Evolutionary conservation across 2,113 vertebrate species (phyloP).

Genomic region (Neotoma lepida): DNA sequence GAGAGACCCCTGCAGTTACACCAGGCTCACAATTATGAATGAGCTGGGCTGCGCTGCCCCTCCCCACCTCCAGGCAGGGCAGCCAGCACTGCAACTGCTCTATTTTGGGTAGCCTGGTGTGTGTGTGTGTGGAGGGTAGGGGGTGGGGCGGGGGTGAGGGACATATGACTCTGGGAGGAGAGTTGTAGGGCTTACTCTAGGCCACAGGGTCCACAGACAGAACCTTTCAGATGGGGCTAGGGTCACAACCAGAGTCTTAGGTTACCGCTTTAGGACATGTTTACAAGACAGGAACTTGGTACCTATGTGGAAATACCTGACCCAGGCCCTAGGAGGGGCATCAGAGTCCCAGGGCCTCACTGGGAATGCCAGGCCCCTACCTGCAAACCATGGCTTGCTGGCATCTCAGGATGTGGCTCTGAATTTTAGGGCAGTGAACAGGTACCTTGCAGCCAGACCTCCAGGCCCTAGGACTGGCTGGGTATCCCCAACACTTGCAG

Average conservation of each 20-base stretch:
- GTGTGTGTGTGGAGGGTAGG: background rate
- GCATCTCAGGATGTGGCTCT: constrained; percentile 58
- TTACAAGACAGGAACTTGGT: background rate
- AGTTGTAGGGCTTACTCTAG: background rate
- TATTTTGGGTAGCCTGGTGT: background rate
- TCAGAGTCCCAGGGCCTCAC: background rate
- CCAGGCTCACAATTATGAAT: background rate
- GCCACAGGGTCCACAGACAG: background rate
- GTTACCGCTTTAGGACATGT: constrained; percentile 11
- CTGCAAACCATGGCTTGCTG: constrained; percentile 18
- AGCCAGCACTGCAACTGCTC: background rate
- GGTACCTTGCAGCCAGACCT: constrained; percentile 54
- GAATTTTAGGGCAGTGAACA: constrained; percentile 54
- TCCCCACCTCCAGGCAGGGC: background rate
- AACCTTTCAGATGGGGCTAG: background rate
- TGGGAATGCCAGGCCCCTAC: background rate
- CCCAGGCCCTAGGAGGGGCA: background rate
- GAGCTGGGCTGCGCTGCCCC: background rate
- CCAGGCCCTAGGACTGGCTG: background rate
- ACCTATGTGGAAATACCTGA: background rate
- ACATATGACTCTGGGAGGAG: background rate
- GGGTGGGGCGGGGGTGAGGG: background rate
- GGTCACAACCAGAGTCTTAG: constrained; percentile 13
- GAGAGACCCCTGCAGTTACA: background rate
- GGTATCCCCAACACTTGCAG: background rate